Evolutionary conservation across 2,888 invertebrate species (phyloP).

Genomic region (Litoditis marina): DNA sequence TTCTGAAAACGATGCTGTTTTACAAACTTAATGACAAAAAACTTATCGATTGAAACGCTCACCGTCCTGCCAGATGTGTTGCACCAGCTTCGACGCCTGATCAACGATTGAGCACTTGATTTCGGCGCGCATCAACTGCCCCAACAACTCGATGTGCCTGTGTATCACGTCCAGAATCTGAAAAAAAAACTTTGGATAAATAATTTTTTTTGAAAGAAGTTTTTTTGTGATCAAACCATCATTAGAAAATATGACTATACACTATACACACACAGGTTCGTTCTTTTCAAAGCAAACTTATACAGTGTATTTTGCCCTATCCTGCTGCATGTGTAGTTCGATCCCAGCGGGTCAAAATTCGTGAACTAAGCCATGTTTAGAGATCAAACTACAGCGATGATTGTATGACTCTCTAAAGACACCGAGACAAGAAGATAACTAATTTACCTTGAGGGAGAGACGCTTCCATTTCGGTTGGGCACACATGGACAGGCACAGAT

Average conservation of each 20-base stretch:
- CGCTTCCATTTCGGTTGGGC: conserved; percentile 43
- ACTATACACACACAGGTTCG: background rate
- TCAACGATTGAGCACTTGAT: conserved; percentile 24
- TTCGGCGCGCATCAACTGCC: conserved; percentile 42
- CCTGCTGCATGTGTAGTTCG: too few species aligned
- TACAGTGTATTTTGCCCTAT: too few species aligned
- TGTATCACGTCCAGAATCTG: conserved; percentile 34
- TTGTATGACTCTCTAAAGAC: too few species aligned
- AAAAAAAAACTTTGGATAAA: background rate
- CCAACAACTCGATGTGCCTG: conserved; percentile 32
- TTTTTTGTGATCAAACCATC: background rate
- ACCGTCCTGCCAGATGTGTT: conserved; percentile 35
- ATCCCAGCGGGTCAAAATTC: too few species aligned
- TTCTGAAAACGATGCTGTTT: too few species aligned
- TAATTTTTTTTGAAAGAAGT: background rate
- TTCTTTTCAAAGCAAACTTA: background rate
- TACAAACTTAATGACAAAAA: too few species aligned
- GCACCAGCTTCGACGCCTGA: conserved; percentile 21
- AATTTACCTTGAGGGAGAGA: conserved; percentile 31
- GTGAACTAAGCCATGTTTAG: too few species aligned
- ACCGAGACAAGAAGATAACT: background rate
- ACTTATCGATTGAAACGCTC: background rate
- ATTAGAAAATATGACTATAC: background rate
- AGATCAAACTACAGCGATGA: too few species aligned
- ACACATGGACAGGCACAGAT: conserved; percentile 35